Conservation (phyloP, 1,140 invertebrate species). For the Pachypeltis micranthus region DNA sequence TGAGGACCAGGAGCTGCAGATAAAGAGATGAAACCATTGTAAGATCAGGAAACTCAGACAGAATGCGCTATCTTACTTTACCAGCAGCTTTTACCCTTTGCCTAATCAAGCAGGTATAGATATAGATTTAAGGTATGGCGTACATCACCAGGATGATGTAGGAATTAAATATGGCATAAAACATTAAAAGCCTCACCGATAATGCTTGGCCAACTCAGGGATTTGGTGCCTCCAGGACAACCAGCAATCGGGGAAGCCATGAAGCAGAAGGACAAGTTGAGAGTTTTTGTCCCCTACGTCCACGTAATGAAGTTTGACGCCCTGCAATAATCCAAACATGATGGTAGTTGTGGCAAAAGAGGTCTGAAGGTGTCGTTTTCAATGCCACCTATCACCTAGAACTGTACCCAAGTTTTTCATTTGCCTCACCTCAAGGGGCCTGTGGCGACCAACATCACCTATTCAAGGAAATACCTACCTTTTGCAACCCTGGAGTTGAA, state of each 20-base stretch:
- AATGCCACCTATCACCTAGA: background rate
- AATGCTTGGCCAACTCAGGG: constrained; percentile 40
- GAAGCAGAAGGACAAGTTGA: constrained; percentile 52
- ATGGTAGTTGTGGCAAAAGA: background rate
- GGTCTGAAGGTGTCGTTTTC: background rate
- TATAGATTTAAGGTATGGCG: background rate
- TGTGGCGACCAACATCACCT: too few relatives aligned
- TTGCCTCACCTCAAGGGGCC: background rate
- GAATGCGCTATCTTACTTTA: too few relatives aligned
- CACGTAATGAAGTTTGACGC: constrained; percentile 63
- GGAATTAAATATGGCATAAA: too few relatives aligned
- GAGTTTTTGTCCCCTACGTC: constrained; percentile 45
- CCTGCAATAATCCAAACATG: constrained; percentile 37
- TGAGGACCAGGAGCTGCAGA: too few relatives aligned
- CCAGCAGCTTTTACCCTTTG: too few relatives aligned
- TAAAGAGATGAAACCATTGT: too few relatives aligned
- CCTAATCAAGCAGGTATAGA: background rate
- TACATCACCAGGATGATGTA: too few relatives aligned
- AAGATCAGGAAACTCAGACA: too few relatives aligned
- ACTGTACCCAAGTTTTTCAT: background rate
- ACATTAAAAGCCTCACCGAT: constrained; percentile 33
- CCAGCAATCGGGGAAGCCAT: constrained; percentile 72
- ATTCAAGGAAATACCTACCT: too few relatives aligned
- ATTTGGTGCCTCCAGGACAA: constrained; percentile 55
- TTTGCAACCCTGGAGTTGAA: too few relatives aligned